Base-by-base conservation (phyloP, 2,888 invertebrate species). In the Apoderus coryli region DNA sequence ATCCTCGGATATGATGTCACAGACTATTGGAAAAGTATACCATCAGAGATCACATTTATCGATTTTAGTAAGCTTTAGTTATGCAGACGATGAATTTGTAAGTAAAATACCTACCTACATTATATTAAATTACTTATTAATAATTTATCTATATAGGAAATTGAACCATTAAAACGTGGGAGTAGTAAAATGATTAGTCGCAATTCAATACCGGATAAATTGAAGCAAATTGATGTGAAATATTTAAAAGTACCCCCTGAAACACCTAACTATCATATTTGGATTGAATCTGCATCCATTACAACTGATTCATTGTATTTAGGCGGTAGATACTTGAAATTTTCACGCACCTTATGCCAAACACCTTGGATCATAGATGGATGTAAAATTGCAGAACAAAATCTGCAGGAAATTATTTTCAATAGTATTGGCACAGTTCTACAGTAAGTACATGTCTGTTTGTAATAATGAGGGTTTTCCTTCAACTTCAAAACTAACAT, bases 331-430 rank as follows among this genome's bases (percentile, higher is more conserved):
- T 93, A 95, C 54, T 69, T 77, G 41, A 93, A 93, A 57, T 71
- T 75, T 48, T 81, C 81, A 3, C 67, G 95, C 27, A 63, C 69
- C 39, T 59, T 98, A 14, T 81, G 89, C 29, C 96, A 98, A 63
- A 89, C 92, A 0, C 95, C 95, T 1, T 96, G 95, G 93, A 57
- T 89, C 31, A 62, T 90, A 31, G 72, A 79, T 42, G 86, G 89
- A 0, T 67, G 71, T 38, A 66, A 81, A 30, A 71, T 80, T 42
- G 72, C 81, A 64, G 77, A 78, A 41, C 73, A 76, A n/a, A 92
- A 92, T 32, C 82, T 95, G 2, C 85, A 92, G 56, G 93, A 95
- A 59, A 67, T 86, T 36, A 77, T 95, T 37, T 76, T 76, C 47
- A 65, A 67, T 31, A 65, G 67, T 5, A 59, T 92, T 10, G 63